Percentiles rank a stretch among this genome's conserved stretches.
phyloP scores from a whole-genome alignment of 2,888 invertebrate genomes.

The Hoplodrina blanda region DNA sequence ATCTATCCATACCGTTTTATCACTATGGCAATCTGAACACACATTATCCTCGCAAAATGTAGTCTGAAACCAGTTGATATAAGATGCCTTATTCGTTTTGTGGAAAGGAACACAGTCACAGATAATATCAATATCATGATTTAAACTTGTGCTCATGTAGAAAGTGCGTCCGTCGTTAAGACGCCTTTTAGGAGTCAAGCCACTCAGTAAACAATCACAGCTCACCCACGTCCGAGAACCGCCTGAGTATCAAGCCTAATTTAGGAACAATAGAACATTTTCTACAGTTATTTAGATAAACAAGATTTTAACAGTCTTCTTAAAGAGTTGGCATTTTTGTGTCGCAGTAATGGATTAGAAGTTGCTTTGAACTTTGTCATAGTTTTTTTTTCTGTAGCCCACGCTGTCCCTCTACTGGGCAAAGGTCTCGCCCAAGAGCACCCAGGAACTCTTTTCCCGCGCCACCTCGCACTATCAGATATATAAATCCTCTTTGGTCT shows the following conservation, averaged over 20 bases:
- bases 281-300: conserved; percentile 61
- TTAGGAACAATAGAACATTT: conserved; percentile 71
- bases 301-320: conserved; percentile 12
- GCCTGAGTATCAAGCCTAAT: conserved; percentile 70
- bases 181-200: conserved; percentile 63
- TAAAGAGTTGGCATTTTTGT: conserved; percentile 21
- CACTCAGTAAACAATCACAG: conserved; percentile 66
- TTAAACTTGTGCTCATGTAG: conserved; percentile 67
- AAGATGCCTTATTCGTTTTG: conserved; percentile 46
- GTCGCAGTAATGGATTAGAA: conserved; percentile 21
- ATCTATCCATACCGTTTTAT: conserved; percentile 33
- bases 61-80: conserved; percentile 31
- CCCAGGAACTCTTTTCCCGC: no score
- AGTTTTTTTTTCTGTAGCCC: no score
- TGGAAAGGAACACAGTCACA: conserved; percentile 36
- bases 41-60: conserved; percentile 18
- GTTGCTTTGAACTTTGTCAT: conserved; percentile 41
- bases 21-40: conserved; percentile 35
- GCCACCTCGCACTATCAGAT: conserved; percentile 16
- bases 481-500: conserved; percentile 39
- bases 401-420: no score
- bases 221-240: conserved; percentile 67
- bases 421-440: no score
- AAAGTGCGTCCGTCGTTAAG: conserved; percentile 69
- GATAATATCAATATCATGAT: conserved; percentile 67